phyloP scores from a whole-genome alignment of 2,797 vertebrate genomes.

The Crocidura indochinensis region DNA sequence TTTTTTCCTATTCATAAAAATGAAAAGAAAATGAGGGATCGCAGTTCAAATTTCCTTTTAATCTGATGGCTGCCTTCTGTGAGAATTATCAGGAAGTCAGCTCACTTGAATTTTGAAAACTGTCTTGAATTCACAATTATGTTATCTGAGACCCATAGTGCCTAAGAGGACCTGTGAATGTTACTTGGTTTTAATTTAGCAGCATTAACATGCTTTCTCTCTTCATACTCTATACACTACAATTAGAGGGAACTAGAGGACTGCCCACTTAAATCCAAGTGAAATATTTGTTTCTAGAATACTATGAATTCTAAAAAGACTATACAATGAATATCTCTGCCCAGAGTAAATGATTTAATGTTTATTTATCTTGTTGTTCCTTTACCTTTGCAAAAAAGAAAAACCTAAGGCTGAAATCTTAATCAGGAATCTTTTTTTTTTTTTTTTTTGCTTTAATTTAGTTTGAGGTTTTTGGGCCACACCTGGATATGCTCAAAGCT shows the following conservation, averaged over 20 bases:
- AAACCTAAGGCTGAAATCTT: background rate
- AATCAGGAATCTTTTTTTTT: background rate
- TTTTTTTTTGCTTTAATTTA: background rate
- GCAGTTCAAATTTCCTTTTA: constrained; percentile 57
- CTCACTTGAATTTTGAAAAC: constrained; percentile 60
- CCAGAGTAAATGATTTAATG: too few relatives aligned
- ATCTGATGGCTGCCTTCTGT: constrained; percentile 67
- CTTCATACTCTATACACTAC: background rate
- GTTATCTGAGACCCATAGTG: background rate
- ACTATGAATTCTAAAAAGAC: background rate
- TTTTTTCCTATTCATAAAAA: constrained; percentile 77
- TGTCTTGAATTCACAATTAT: constrained; percentile 66
- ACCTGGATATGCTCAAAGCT: background rate
- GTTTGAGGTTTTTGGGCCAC: background rate
- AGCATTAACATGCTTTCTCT: background rate
- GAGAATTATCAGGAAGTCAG: constrained; percentile 56
- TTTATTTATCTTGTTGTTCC: too few relatives aligned
- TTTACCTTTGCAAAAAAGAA: background rate
- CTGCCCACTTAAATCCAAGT: background rate
- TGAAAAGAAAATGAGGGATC: constrained; percentile 80
- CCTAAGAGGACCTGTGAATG: background rate
- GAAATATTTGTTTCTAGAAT: constrained; percentile 45
- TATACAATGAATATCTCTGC: background rate
- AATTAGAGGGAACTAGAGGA: background rate
- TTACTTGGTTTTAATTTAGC: background rate